Percentiles rank a stretch among this genome's conserved stretches.
Evolutionary conservation across 2,797 vertebrate genomes (phyloP).

Genomic region (Cossypha dichroa): DNA sequence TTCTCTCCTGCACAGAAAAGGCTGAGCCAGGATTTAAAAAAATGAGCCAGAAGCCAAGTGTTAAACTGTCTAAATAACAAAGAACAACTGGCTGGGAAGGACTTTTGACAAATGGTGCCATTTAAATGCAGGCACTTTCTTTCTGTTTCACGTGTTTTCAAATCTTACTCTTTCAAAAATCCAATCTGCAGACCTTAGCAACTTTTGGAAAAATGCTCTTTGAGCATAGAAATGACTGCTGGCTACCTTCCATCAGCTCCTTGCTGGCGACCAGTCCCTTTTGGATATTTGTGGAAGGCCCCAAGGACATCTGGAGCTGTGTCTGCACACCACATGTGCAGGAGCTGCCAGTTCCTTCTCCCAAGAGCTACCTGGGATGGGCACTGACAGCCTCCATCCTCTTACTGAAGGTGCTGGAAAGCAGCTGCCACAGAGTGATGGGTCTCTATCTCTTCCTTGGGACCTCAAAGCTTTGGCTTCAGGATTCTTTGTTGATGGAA

Average conservation of each 20-base stretch:
- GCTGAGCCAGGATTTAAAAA: background rate
- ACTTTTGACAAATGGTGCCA: background rate
- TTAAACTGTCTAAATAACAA: background rate
- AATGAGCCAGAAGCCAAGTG: background rate
- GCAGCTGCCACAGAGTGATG: rapidly evolving
- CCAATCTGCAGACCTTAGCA: background rate
- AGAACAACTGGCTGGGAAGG: background rate
- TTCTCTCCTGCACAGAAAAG: background rate
- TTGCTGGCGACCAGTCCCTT: constrained; percentile 32
- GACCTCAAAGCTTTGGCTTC: background rate
- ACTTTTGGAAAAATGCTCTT: constrained; percentile 11
- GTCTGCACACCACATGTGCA: constrained; percentile 40
- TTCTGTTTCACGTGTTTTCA: background rate
- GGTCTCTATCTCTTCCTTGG: background rate
- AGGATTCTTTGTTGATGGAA: background rate
- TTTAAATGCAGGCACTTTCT: background rate
- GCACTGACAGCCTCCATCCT: background rate
- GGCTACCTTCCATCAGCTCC: constrained; percentile 40
- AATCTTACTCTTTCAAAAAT: background rate
- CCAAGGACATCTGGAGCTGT: constrained; percentile 23
- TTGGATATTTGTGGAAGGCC: constrained; percentile 34
- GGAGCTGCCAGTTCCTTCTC: background rate
- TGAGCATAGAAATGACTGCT: constrained; percentile 37
- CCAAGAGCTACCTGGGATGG: background rate
- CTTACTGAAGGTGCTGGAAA: background rate